Base-by-base conservation (phyloP, 2,113 vertebrate species). In the Suricata suricatta region DNA sequence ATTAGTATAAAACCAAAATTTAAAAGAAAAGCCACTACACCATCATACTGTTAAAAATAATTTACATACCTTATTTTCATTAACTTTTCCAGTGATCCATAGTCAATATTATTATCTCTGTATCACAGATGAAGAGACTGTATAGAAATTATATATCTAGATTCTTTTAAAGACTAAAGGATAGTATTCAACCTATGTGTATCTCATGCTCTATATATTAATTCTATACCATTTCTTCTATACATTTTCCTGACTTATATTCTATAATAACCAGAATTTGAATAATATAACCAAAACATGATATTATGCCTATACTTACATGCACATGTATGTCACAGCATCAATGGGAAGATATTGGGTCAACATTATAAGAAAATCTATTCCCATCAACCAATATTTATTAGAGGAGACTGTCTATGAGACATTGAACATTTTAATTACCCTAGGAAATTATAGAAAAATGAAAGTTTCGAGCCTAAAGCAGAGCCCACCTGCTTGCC, bases 221-320 rank as follows among this genome's bases (percentile, higher is more conserved):
- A 71, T 66, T 16, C 25, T 81, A 33, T 15, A 60, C 0, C 80
- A n/a, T 64, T 13, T 80, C 69, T 71, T 90, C 35, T 84, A 60
- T 89, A 63, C 35, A 21, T 66, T 95, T 81, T 97, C 14, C 47
- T 95, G 15, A 16, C n/a, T 82, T 92, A 52, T 44, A 1, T 63
- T 91, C 69, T 91, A 11, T 84, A 79, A 68, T 50, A 50, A 81
- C n/a, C 29, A 95, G 66, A 64, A 82, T 85, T 84, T 91, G 85
- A 35, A 91, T 93, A 90, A 81, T 84, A 77, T 89, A 97, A 93
- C 87, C 52, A 84, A 96, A 95, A 74, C 31, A 68, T 95, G 54
- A 41, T 90, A 76, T 57, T 68, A 88, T 77, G 66, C 50, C 1
- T 14, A 33, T 57, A 81, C 47, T 85, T 33, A 35, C 60, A 54